Evolutionary conservation across 2,888 invertebrate genomes (phyloP).

Genomic region (Mesoligia furuncula): DNA sequence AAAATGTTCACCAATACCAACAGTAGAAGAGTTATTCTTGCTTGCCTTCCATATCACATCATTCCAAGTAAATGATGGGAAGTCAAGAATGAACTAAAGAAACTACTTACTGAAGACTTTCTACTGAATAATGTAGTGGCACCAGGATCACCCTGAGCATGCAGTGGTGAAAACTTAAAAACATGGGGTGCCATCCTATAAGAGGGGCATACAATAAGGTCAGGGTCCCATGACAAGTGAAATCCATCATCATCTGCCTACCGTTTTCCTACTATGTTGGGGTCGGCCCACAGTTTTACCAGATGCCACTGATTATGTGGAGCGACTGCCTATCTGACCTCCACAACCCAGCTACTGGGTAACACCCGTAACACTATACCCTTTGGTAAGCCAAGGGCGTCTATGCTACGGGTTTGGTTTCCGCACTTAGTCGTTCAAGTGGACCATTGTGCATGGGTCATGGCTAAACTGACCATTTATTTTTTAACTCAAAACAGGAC

Average conservation of each 20-base stretch:
- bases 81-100: background rate
- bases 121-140: conserved; percentile 8
- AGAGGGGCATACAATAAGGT: conserved; percentile 15
- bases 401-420: background rate
- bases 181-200: conserved; percentile 27
- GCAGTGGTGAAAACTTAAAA: conserved; percentile 11
- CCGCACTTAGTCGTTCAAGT: too few relatives aligned
- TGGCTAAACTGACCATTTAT: too few relatives aligned
- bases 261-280: background rate
- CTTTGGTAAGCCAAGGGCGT: too few relatives aligned
- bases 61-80: background rate
- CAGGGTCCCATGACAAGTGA: background rate
- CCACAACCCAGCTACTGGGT: background rate
- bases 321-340: too few relatives aligned
- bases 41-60: background rate
- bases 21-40: background rate
- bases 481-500: too few relatives aligned
- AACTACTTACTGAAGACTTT: conserved; percentile 27
- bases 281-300: background rate
- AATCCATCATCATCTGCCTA: background rate
- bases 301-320: background rate
- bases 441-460: too few relatives aligned
- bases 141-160: conserved; percentile 3
- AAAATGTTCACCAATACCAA: background rate
- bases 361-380: too few relatives aligned